phyloP scores from a whole-genome alignment of 1,140 invertebrate genomes.

The Drosophila pectinifera region DNA sequence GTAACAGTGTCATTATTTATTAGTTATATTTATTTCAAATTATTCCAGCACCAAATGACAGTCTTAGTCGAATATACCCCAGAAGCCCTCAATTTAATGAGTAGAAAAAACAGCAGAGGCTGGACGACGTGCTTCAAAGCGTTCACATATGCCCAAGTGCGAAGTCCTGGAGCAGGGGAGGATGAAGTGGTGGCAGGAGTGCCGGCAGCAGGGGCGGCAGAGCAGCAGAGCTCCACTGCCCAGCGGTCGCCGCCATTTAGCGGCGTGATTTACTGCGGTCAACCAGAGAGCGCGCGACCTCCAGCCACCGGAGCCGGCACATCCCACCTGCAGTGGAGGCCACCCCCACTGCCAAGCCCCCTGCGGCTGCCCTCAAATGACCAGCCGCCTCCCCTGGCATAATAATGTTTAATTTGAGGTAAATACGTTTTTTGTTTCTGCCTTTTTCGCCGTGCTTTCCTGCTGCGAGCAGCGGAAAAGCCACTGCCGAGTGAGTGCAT shows the following conservation, averaged over 20 bases:
- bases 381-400: slow-evolving; percentile 63
- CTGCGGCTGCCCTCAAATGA: slow-evolving; percentile 79
- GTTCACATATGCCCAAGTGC: slow-evolving; percentile 49
- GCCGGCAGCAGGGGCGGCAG: not conserved
- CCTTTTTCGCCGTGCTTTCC: slow-evolving; percentile 22
- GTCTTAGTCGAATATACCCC: not conserved
- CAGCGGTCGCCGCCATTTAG: slow-evolving; percentile 75
- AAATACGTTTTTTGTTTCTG: slow-evolving; percentile 78
- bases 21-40: too few species aligned
- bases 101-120: slow-evolving; percentile 24
- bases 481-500: slow-evolving; percentile 59
- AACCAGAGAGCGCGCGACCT: slow-evolving; percentile 45
- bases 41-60: not conserved
- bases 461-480: slow-evolving; percentile 1
- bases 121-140: slow-evolving; percentile 44
- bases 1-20: too few species aligned
- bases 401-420: slow-evolving; percentile 84
- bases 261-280: slow-evolving; percentile 84
- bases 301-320: slow-evolving; percentile 15
- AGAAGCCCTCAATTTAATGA: not conserved
- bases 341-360: slow-evolving; percentile 48
- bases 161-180: not conserved
- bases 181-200: not conserved
- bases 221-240: slow-evolving; percentile 27
- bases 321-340: slow-evolving; percentile 4